phyloP scores from a whole-genome alignment of 2,888 invertebrate species.

The Pristionchus japonicus region DNA sequence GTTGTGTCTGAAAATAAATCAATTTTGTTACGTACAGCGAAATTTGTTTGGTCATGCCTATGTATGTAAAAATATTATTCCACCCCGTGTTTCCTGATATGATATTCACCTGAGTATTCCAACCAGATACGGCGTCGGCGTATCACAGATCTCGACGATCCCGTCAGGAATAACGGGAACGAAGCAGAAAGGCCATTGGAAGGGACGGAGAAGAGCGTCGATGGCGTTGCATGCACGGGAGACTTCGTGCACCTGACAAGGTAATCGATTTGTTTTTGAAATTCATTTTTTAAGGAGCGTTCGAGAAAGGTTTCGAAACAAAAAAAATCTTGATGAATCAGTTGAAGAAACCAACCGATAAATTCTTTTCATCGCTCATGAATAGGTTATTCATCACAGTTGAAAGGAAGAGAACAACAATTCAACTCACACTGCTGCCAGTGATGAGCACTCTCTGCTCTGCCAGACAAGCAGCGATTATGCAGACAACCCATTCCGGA shows the following conservation, averaged over 20 bases:
- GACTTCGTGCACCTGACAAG: constrained; percentile 58
- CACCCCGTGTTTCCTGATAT: not conserved
- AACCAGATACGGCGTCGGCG: constrained; percentile 59
- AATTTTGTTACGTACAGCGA: too few relatives aligned
- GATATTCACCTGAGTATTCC: constrained; percentile 50
- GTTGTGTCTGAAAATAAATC: constrained; percentile 46
- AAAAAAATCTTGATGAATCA: not conserved
- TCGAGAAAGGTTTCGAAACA: not conserved
- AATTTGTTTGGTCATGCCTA: too few relatives aligned
- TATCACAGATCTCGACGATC: constrained; percentile 61
- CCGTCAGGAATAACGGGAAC: constrained; percentile 67
- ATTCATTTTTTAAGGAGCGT: not conserved
- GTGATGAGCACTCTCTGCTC: constrained; percentile 54
- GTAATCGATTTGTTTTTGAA: not conserved
- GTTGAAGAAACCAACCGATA: not conserved
- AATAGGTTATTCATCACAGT: too few relatives aligned
- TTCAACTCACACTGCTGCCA: constrained; percentile 49
- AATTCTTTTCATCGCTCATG: too few relatives aligned
- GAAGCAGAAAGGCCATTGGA: constrained; percentile 68
- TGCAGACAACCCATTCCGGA: constrained; percentile 50
- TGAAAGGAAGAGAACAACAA: too few relatives aligned
- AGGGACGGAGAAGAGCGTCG: constrained; percentile 60
- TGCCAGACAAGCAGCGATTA: constrained; percentile 52
- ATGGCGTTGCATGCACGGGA: constrained; percentile 63
- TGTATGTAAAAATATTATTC: too few relatives aligned